Conservation (phyloP, 2,888 invertebrate genomes). For the Lutraria lutraria region DNA sequence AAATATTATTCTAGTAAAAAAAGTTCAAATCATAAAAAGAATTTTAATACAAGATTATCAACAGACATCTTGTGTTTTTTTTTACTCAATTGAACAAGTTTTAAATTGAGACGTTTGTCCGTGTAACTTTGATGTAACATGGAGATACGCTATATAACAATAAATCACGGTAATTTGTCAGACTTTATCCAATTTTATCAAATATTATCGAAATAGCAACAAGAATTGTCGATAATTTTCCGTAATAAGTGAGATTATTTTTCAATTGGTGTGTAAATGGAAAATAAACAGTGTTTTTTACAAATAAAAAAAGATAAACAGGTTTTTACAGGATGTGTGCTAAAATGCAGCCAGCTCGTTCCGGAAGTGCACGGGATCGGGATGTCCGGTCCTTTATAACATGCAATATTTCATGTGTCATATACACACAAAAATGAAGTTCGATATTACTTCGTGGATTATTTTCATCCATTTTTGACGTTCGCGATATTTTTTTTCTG, state of each 20-base stretch:
- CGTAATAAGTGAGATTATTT: conserved; percentile 1
- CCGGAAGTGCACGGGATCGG: neutral
- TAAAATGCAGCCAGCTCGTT: neutral
- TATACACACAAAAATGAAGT: neutral
- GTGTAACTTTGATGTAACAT: neutral
- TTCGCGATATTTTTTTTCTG: neutral
- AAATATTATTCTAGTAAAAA: too few relatives aligned
- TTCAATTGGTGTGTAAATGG: conserved; percentile 10
- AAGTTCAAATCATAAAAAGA: too few relatives aligned
- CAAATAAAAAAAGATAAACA: neutral
- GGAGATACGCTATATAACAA: neutral
- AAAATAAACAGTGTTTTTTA: neutral
- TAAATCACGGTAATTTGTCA: neutral
- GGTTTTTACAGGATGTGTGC: neutral
- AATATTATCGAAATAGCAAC: conserved; percentile 13
- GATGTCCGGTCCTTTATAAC: neutral
- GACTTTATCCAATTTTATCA: neutral
- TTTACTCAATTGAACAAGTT: neutral
- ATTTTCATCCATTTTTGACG: neutral
- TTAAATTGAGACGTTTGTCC: neutral
- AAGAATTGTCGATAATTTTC: conserved; percentile 7
- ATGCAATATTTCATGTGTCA: neutral
- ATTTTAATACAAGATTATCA: too few relatives aligned
- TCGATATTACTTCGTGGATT: neutral
- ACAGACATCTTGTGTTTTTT: too few relatives aligned